Evolutionary conservation across 92 coral and sea anemone genomes (phyloP), one percentile per base, ranked within the genome.

Genomic region (Zoanthus sociatus): DNA sequence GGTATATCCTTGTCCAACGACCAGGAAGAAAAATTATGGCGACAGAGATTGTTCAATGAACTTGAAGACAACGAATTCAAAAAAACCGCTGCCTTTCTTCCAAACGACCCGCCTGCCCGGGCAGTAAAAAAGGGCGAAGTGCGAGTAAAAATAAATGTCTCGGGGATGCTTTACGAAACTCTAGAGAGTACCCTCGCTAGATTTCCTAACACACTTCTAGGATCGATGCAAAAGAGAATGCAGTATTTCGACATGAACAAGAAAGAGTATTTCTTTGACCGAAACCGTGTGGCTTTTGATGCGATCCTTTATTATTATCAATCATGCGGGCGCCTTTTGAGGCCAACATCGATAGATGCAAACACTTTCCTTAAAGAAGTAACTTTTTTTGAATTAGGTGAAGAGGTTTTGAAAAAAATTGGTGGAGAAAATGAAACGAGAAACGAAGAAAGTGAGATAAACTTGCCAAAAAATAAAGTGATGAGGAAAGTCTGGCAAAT

Each of bases 91-190:
- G 79, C 90, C 14, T 86, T 90, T 30, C 70, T 93, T 0, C 78
- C 86, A n/a, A 72, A 84, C 73, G 92, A 84, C 26, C 95, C 89
- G 20, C 74, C 84, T 32, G 92, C 90, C 47, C 42, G 92, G 10
- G 61, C 93, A 30, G 79, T 87, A 6, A 93, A 92, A 88, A 83
- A 92, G 78, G 90, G 94, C 54, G 94, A 91, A 88, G 87, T 90
- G 9, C 79, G 98, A 8, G 92, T 96, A 45, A 90, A 83, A 79
- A 95, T 97, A 42, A 97, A 97, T 78, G 94, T 97, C 14, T 90
- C 98, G 54, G 99, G 99, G 73, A 94, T 96, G 95, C 83, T 91
- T n/a, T 97, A 83, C 73, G 99, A 95, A 83, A 97, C 99, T 69
- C 91, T 95, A 3, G 99, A 97, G 83, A 90, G 96, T 46, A 97